Evolutionary conservation across 2,797 vertebrate species (phyloP).

Genomic region (Acrossocheilus fasciatus): DNA sequence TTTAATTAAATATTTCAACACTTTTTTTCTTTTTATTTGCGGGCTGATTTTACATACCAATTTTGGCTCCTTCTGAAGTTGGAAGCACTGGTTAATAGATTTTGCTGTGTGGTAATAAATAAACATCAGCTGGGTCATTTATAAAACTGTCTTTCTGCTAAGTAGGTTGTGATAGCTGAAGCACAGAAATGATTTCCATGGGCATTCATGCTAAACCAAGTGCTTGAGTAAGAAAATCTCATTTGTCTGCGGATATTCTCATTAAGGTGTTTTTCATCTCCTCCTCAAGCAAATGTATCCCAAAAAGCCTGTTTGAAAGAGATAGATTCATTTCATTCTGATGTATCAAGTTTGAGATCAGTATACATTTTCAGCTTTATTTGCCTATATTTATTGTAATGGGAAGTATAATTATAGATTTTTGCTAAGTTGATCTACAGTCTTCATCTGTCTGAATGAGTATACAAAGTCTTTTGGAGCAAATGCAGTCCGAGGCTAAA

Average conservation of each 20-base stretch:
- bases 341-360: neutral
- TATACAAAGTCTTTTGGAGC: neutral
- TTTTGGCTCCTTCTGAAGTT: neutral
- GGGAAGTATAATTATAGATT: neutral
- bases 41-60: neutral
- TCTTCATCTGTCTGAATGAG: neutral
- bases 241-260: conserved; percentile 41
- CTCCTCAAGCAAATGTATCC: neutral
- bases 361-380: neutral
- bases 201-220: conserved; percentile 61
- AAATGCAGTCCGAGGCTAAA: neutral
- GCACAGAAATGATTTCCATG: conserved; percentile 58
- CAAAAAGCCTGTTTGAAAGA: neutral
- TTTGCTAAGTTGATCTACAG: neutral
- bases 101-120: conserved; percentile 2
- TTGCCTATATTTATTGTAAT: neutral
- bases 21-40: neutral
- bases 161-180: conserved; percentile 3
- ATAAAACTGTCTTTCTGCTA: neutral
- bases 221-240: conserved; percentile 58
- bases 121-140: conserved; percentile 14
- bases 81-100: neutral
- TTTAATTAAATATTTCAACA: neutral
- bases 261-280: conserved; percentile 31
- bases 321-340: neutral